Base-by-base conservation (phyloP, 2,888 invertebrate genomes). In the Calliopum simillimum region DNA sequence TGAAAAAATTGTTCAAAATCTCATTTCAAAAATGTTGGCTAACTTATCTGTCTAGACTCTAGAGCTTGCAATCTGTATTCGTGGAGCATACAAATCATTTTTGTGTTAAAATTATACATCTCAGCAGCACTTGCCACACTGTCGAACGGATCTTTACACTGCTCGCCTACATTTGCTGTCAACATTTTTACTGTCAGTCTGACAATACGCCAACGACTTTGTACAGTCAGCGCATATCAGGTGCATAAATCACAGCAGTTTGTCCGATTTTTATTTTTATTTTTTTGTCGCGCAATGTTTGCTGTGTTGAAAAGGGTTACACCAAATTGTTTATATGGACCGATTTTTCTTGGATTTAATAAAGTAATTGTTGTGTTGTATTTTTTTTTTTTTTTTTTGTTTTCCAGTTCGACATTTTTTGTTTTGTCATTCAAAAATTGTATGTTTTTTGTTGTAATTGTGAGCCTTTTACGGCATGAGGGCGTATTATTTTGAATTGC, bases 341-440 rank as follows among this genome's bases (percentile, higher is more conserved):
- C 19, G n/a, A 25, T 51, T 41, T 41, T n/a, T 14, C 25, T 47
- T 47, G 33, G 46, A 63, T 25, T 72, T 70, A 80, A 80, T 80
- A 80, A 81, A 80, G 80, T 80, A 80, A 80, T 80, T 79, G 81
- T 78, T 75, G 73, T 70, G 73, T 49, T 58, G 46, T 4, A 8
- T 41, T 47, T 44, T 16, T 66, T 55, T 49, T 43, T 43, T n/a
- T n/a, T n/a, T n/a, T n/a, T n/a, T n/a, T n/a, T n/a, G n/a, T n/a
- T n/a, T n/a, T n/a, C n/a, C n/a, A n/a, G n/a, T n/a, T n/a, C n/a
- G 4, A 6, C 43, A 21, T 25, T 25, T 11, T 12, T n/a, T n/a
- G n/a, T 58, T 8, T 25, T 2, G 25, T n/a, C 23, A 23, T 62
- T 62, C 44, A n/a, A 16, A 44, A 41, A 61, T 44, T 33, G 33